Evolutionary conservation across 2,113 vertebrate species (phyloP).

Genomic region (Alouatta palliata): DNA sequence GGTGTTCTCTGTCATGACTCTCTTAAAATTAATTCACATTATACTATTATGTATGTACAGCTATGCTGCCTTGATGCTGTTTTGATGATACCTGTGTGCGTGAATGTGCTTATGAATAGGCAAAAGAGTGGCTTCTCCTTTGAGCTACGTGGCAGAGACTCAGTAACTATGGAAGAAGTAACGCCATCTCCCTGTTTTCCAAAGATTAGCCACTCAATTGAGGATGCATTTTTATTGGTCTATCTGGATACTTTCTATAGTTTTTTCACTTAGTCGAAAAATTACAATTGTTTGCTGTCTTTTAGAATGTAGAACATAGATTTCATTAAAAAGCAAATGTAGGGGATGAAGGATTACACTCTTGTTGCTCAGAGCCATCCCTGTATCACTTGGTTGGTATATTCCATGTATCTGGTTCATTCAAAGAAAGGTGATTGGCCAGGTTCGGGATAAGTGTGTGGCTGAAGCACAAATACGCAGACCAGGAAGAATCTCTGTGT

Average conservation of each 20-base stretch:
- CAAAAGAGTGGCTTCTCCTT: too few species aligned
- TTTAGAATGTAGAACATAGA: background rate
- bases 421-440: background rate
- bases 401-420: background rate
- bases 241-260: accelerated
- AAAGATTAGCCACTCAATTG: background rate
- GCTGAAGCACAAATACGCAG: background rate
- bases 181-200: accelerated
- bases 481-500: background rate
- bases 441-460: background rate
- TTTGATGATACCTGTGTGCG: background rate
- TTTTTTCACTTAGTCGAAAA: background rate
- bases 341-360: too few species aligned
- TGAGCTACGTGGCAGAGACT: background rate
- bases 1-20: background rate
- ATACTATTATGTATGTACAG: too few species aligned
- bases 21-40: background rate
- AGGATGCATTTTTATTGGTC: background rate
- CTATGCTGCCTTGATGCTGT: background rate
- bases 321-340: background rate
- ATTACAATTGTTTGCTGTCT: background rate
- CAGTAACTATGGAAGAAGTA: background rate
- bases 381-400: accelerated
- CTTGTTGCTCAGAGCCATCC: background rate
- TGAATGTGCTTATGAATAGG: background rate